Base-by-base conservation (phyloP, 2,888 invertebrate species). In the Meloe dianella region DNA sequence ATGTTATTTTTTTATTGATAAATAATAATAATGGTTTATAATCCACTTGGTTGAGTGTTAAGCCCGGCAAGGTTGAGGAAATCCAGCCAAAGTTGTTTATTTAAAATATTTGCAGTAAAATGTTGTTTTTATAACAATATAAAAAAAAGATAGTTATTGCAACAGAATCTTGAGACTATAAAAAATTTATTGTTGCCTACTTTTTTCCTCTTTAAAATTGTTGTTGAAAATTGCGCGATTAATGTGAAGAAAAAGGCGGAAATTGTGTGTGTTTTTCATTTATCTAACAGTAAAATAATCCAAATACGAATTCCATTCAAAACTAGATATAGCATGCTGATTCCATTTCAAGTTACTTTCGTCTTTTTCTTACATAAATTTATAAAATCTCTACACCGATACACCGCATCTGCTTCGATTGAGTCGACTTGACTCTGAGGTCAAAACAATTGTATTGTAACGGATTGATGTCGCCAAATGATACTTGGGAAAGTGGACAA, bases 251-350 rank as follows among this genome's bases (percentile, higher is more conserved):
- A 47, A 47, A 47, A 47, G 47, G 47, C 47, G 47, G 47, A 47
- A 47, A 47, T 47, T 22, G 32, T 58, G 17, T 32, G 17, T n/a
- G n/a, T 14, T 14, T 38, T 57, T 32, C 27, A 27, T 12, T 57
- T 14, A 57, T 9, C 57, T 58, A 58, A 58, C 58, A 58, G 58
- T 58, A 58, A 58, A 58, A 58, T 58, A 58, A 58, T 58, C 35
- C 35, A 58, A 58, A 58, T 58, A 58, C 30, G 32, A 20, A 47
- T 47, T 47, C 47, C 47, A 20, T 20, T 47, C 20, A 47, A 47
- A 47, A 47, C 47, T 47, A n/a, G n/a, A n/a, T n/a, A n/a, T n/a
- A 47, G 47, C 47, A 47, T 47, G 20, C 47, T 47, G 47, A 47
- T 20, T 47, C 47, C 10, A 47, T 47, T 47, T 47, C 47, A 47